Evolutionary conservation across 2,113 vertebrate genomes (phyloP).

Genomic region (Oceanites oceanicus): DNA sequence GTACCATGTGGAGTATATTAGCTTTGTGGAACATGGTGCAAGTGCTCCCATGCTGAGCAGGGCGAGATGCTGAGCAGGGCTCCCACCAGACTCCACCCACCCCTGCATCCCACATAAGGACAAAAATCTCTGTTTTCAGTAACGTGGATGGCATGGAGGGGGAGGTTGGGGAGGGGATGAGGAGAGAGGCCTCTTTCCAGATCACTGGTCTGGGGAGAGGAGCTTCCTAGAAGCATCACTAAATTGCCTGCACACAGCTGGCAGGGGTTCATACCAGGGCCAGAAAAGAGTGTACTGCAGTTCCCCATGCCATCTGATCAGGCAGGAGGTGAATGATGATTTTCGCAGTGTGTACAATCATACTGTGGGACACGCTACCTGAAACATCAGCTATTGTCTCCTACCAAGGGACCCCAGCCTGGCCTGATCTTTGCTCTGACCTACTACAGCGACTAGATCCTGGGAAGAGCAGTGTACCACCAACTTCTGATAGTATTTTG

Average conservation of each 20-base stretch:
- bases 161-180: not conserved
- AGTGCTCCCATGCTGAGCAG: not conserved
- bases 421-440: not conserved
- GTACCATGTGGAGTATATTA: not conserved
- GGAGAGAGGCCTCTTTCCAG: not conserved
- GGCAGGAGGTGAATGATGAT: not conserved
- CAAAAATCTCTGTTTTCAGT: not conserved
- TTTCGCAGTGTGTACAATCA: not conserved
- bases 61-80: not conserved
- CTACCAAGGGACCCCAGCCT: not conserved
- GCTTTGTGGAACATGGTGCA: not conserved
- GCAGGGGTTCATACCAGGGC: not conserved
- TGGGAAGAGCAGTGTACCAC: not conserved
- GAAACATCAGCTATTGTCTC: not conserved
- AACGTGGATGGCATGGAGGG: too few species aligned
- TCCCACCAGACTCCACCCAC: not conserved
- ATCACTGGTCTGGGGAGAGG: not conserved
- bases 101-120: not conserved
- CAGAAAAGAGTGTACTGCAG: not conserved
- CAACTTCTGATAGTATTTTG: not conserved
- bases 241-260: too few species aligned
- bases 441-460: not conserved
- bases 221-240: not conserved
- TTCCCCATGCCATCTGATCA: too few species aligned
- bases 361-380: not conserved